A percentile compares a stretch with the other conserved stretches of the same genome.
These are phyloP conservation scores for Haplochromis burtoni DNA, from an alignment of 2,113 vertebrate species.

Conservation along the genomic window DNA sequence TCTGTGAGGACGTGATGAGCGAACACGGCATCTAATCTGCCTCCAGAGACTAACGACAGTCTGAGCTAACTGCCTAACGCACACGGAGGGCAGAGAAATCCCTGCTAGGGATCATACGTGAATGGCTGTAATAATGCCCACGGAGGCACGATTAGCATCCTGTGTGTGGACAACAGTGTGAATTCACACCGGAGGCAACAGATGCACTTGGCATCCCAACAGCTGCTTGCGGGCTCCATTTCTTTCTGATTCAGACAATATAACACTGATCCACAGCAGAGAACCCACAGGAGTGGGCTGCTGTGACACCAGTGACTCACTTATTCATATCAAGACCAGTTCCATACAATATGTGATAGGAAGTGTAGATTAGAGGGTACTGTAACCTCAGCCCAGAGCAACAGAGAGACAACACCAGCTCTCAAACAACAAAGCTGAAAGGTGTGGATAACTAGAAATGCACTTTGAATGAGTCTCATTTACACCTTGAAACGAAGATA, in stretches of 20 bases:
- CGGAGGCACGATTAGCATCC: neutral
- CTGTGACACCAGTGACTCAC: neutral
- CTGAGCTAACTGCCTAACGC: neutral
- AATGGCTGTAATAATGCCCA: neutral
- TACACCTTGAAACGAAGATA: fast-evolving
- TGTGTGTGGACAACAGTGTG: neutral
- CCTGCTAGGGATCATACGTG: neutral
- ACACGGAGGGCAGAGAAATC: fast-evolving
- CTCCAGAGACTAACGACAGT: neutral
- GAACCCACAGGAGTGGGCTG: neutral
- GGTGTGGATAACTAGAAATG: neutral
- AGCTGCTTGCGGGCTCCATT: neutral
- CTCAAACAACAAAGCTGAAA: fast-evolving
- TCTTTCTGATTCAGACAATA: neutral
- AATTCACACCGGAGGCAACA: neutral
- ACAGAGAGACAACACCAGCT: neutral
- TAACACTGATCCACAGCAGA: neutral
- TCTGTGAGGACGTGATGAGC: neutral
- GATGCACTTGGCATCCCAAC: neutral
- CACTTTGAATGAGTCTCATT: neutral
- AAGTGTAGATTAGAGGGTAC: neutral
- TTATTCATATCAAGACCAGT: neutral
- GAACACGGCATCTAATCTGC: neutral
- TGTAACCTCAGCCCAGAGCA: neutral
- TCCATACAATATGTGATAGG: neutral